Evolutionary conservation across 2,797 vertebrate genomes (phyloP).

Genomic region (Lacerta agilis): DNA sequence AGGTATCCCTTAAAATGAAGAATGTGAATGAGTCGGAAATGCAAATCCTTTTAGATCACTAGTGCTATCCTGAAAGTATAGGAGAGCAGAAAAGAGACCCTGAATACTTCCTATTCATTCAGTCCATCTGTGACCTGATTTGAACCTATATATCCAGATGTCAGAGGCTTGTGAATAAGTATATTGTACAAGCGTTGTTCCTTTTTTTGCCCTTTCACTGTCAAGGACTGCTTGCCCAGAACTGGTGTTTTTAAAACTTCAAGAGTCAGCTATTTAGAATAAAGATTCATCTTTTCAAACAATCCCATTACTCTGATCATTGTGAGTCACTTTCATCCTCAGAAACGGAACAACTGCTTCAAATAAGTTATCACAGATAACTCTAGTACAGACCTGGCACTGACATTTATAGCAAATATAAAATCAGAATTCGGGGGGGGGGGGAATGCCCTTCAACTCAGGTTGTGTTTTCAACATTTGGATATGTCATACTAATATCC

Average conservation of each 20-base stretch:
- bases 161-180: slow-evolving; percentile 32
- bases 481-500: background rate
- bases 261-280: background rate
- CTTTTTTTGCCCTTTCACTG: background rate
- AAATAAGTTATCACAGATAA: background rate
- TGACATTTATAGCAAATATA: background rate
- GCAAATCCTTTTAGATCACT: slow-evolving; percentile 4
- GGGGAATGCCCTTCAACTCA: background rate
- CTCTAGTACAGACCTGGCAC: background rate
- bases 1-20: background rate
- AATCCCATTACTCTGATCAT: background rate
- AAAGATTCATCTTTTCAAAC: slow-evolving; percentile 8
- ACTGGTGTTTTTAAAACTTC: background rate
- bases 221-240: slow-evolving; percentile 23
- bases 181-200: slow-evolving; percentile 19
- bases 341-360: background rate
- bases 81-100: slow-evolving; percentile 8
- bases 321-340: background rate
- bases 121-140: slow-evolving; percentile 39
- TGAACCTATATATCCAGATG: slow-evolving; percentile 45
- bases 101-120: slow-evolving; percentile 36
- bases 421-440: background rate
- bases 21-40: background rate
- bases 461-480: background rate
- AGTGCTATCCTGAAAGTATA: slow-evolving; percentile 11